Evolutionary conservation across 92 coral and sea anemone species (phyloP), one percentile per base, ranked within the genome.

Genomic region (Heteractis magnifica): DNA sequence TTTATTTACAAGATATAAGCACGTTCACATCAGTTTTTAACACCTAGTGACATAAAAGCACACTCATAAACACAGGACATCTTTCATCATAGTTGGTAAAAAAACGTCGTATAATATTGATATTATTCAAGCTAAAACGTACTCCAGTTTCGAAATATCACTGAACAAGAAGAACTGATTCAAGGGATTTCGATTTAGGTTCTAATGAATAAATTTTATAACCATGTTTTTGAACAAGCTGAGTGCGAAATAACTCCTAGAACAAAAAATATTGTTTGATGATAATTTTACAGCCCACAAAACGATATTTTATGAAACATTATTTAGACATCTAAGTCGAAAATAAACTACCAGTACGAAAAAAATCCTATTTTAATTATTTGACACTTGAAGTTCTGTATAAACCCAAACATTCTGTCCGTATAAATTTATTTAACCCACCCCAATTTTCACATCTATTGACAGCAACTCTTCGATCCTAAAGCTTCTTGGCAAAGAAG

Each of bases 1-100:
- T 44, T n/a, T 81, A 71, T 81, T 70, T 65, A 80, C 83, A 70
- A 68, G 13, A 59, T 1, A 68, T 81, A 81, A 21, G 9, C 44
- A 68, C 84, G 49, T 70, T 81, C 62, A 65, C 83, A 80, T 75
- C 48, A 14, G 5, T 51, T 4, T n/a, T 21, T 41, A 18, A n/a
- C 70, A 62, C 6, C 4, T 4, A 58, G 13, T 15, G 68, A 55
- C 10, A 55, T 55, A 55, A 55, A 55, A 55, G 20, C 70, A n/a
- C 34, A 18, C 0, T 4, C 18, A 62, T 62, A n/a, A 18, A n/a
- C 70, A 62, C 7, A 6, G 73, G 15, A 26, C 23, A 68, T 20
- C 18, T 20, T 20, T 68, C 14, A 23, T 68, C 15, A 23, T 26
- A 68, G 44, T 68, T 10, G 72, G 72, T 65, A 8, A 23, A 26